These are phyloP conservation scores for Corvus moneduloides DNA, from an alignment of 2,113 vertebrate species.

Conservation along the genomic window DNA sequence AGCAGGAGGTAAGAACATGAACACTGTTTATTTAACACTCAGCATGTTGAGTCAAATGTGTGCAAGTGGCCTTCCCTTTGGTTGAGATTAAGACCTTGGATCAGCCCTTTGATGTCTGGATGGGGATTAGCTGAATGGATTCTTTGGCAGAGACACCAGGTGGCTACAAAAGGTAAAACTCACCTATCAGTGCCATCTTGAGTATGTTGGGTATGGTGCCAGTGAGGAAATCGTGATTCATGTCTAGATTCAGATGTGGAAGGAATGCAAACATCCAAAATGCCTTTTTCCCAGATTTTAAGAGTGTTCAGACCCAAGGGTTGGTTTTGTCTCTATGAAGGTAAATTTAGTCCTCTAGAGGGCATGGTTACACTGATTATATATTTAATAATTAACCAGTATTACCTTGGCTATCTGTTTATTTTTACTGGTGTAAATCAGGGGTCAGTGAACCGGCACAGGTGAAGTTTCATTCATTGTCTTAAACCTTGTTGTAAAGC, in stretches of 20 bases:
- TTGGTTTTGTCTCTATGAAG: conserved; percentile 4
- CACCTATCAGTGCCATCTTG: neutral
- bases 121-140: neutral
- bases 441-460: neutral
- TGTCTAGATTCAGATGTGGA: neutral
- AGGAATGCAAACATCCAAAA: neutral
- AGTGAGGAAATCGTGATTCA: fast-evolving
- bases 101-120: neutral
- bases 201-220: neutral
- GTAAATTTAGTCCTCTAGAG: conserved; percentile 63
- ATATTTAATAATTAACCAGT: conserved; percentile 57
- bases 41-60: neutral
- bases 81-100: neutral
- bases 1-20: neutral
- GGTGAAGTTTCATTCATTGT: neutral
- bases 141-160: neutral
- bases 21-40: neutral
- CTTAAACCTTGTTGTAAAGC: neutral
- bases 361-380: conserved; percentile 66
- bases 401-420: neutral
- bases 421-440: neutral
- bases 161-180: neutral
- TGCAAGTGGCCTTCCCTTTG: fast-evolving
- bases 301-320: neutral
- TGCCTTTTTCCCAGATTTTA: neutral